Percentiles rank a stretch among this genome's conserved stretches.
These are phyloP conservation scores for Nycticorax nycticorax DNA, from an alignment of 2,113 vertebrate genomes.

Conservation along the genomic window DNA sequence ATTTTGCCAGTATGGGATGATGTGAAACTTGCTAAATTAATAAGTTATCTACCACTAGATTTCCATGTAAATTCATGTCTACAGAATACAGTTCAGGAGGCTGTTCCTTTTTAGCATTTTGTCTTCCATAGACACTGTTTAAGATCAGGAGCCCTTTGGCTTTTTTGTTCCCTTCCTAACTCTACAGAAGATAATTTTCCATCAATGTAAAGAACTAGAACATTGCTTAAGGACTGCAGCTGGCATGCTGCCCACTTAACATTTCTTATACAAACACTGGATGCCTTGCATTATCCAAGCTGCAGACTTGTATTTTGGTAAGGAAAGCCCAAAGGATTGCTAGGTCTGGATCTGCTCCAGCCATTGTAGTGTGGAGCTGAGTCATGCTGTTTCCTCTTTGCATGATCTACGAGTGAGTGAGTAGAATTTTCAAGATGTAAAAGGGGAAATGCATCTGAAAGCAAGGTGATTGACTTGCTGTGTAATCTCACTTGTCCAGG, in stretches of 20 bases:
- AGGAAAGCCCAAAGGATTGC: slow-evolving; percentile 52
- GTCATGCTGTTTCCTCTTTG: slow-evolving; percentile 60
- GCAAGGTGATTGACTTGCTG: background rate
- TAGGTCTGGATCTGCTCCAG: slow-evolving; percentile 48
- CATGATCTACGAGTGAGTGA: slow-evolving; percentile 10
- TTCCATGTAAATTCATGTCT: background rate
- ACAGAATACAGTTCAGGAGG: background rate
- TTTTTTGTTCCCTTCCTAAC: background rate
- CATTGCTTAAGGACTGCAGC: background rate
- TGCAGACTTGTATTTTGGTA: slow-evolving; percentile 49
- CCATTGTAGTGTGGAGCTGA: slow-evolving; percentile 64
- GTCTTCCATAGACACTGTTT: background rate
- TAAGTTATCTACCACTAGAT: background rate
- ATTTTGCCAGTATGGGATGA: background rate
- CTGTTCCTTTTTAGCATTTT: background rate
- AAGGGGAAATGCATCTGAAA: background rate
- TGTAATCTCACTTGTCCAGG: background rate
- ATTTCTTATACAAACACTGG: slow-evolving; percentile 23
- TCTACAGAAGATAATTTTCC: background rate
- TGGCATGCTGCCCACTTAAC: slow-evolving; percentile 39
- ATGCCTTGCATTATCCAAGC: slow-evolving; percentile 32
- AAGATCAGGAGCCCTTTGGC: background rate
- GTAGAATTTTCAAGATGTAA: slow-evolving; percentile 31
- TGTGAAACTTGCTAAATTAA: background rate
- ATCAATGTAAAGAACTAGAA: background rate